These are phyloP conservation scores for Arvicola amphibius DNA, from an alignment of 2,797 vertebrate species.

Conservation along the genomic window DNA sequence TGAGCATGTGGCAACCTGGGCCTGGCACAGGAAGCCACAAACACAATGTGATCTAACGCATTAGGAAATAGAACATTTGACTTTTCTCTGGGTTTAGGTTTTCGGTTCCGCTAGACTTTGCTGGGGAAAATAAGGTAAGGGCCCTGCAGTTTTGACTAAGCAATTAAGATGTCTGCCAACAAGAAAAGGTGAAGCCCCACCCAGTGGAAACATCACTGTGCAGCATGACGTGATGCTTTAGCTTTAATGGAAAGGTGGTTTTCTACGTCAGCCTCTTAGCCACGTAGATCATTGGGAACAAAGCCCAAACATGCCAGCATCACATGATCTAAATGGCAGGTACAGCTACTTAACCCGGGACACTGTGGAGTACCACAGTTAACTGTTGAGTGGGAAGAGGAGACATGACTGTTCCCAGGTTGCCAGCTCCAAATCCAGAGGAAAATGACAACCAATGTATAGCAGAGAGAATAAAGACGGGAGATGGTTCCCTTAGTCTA, in stretches of 20 bases:
- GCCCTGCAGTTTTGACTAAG: not conserved
- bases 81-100: not conserved
- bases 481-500: not conserved
- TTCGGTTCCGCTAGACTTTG: constrained; percentile 13
- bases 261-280: constrained; percentile 42
- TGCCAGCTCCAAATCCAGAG: not conserved
- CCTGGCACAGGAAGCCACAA: not conserved
- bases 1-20: not conserved
- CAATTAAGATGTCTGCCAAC: constrained; percentile 50
- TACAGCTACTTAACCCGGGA: not conserved
- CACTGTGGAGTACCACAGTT: not conserved
- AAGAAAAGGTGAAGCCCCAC: constrained; percentile 60
- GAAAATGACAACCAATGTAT: not conserved
- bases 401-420: not conserved
- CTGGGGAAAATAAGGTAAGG: not conserved
- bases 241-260: constrained; percentile 76
- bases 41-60: not conserved
- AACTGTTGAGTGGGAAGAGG: not conserved
- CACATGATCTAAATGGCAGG: not conserved
- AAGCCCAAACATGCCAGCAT: not conserved
- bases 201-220: constrained; percentile 61
- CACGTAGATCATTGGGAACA: not conserved
- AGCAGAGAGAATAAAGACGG: not conserved
- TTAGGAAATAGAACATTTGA: constrained; percentile 21
- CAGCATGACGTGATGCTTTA: constrained; percentile 57